Evolutionary conservation across 2,888 invertebrate genomes (phyloP), one percentile per base, ranked within the genome.

Genomic region (Cyaniris semiargus): DNA sequence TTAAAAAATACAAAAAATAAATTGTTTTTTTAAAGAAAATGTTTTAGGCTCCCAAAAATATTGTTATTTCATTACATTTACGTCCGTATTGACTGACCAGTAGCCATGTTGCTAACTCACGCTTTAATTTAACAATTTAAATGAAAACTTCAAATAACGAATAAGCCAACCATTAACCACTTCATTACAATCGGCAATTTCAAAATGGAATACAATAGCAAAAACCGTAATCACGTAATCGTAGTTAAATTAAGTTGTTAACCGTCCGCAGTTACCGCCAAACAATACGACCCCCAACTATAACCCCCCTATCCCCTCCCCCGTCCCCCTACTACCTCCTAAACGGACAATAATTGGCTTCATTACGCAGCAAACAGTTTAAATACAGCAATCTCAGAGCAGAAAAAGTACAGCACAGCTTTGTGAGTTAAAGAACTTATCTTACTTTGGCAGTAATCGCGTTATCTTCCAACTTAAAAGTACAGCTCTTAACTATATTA

Each of bases 231-330:
- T 66, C 10, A 31, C 66, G 18, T 31, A 66, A 66, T 66, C 27
- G 27, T 18, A 27, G 66, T 66, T 66, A 66, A 66, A 66, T 66
- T 66, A 66, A 66, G 66, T 66, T 31, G 66, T 66, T 66, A 66
- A 66, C 60, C 60, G 66, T 66, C 66, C 66, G 15, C 66, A 31
- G 66, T 31, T 66, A 31, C 27, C 66, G 27, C 27, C 66, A 66
- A 66, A 66, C 66, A 66, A 66, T 66, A 31, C 66, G 5, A 31
- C 60, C 27, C 66, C 18, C 53, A 53, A 53, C 53, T 53, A 53
- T 18, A 53, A 21, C 60, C 27, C 23, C 60, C 66, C 60, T 60
- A n/a, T 1, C 10, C 60, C 23, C 10, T 21, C 1, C 0, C 60
- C 4, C 3, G n/a, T n/a, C 27, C 27, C 66, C 4, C 66, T 31